phyloP scores from a whole-genome alignment of 2,888 invertebrate genomes.

The Mesoligia furuncula region DNA sequence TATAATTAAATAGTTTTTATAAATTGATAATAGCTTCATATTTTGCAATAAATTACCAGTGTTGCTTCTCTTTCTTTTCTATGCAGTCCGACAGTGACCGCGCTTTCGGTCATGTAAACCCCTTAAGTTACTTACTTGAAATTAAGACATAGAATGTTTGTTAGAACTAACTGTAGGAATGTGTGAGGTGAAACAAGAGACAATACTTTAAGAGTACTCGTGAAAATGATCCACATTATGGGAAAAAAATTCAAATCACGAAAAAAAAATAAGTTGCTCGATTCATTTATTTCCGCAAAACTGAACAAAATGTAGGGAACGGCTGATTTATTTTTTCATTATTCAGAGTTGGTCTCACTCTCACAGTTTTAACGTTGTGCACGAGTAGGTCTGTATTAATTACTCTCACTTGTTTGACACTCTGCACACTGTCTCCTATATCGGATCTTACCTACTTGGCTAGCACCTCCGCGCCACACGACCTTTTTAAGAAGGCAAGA shows the following conservation, averaged over 20 bases:
- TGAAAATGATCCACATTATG: no score
- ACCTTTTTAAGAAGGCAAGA: background rate
- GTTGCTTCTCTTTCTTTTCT: no score
- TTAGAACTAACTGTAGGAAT: background rate
- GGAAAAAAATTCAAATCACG: background rate
- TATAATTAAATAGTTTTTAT: no score
- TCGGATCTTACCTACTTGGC: background rate
- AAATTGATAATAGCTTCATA: no score
- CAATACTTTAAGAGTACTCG: no score
- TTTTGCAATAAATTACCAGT: no score
- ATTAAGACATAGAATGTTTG: background rate
- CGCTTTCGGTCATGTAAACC: no score
- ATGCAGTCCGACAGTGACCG: no score
- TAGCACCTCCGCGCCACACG: background rate
- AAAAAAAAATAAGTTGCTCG: background rate
- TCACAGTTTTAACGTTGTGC: background rate
- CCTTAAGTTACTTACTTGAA: background rate
- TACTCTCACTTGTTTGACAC: background rate
- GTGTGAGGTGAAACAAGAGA: background rate
- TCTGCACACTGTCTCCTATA: background rate
- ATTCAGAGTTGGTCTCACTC: background rate
- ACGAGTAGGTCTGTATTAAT: background rate
- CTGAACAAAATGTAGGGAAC: background rate
- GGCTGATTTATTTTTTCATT: background rate
- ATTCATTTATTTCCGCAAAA: background rate